These are phyloP conservation scores for Labeo calbasu DNA, from an alignment of 2,797 vertebrate genomes.

Conservation along the genomic window DNA sequence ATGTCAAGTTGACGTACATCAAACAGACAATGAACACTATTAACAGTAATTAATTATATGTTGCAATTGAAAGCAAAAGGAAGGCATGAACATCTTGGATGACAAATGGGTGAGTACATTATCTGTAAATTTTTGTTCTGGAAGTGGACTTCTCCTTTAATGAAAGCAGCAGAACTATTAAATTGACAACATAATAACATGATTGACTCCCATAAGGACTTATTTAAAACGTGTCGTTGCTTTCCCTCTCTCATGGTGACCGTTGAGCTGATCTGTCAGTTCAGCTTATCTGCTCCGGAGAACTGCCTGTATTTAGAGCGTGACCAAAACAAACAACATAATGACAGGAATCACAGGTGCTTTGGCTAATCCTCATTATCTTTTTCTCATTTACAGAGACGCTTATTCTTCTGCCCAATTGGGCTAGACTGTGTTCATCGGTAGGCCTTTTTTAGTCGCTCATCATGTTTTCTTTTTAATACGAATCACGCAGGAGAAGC, in stretches of 20 bases:
- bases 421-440: not conserved
- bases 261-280: not conserved
- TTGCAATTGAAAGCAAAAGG: no score
- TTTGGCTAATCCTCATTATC: constrained; percentile 19
- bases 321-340: constrained; percentile 23
- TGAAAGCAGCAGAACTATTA: not conserved
- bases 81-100: no score
- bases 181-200: not conserved
- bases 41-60: no score
- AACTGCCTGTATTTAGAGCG: constrained; percentile 20
- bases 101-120: no score
- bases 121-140: no score
- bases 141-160: not conserved
- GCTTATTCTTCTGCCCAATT: not conserved
- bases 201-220: not conserved
- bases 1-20: no score
- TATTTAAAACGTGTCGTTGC: not conserved
- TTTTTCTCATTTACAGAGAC: constrained; percentile 1
- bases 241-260: not conserved
- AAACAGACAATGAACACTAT: no score
- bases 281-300: constrained; percentile 13
- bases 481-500: not conserved
- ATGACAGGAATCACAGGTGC: constrained; percentile 16
- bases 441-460: not conserved
- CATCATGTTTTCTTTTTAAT: not conserved